These are phyloP conservation scores for Drosophila suzukii DNA, from an alignment of 1,140 invertebrate species.

Conservation along the genomic window DNA sequence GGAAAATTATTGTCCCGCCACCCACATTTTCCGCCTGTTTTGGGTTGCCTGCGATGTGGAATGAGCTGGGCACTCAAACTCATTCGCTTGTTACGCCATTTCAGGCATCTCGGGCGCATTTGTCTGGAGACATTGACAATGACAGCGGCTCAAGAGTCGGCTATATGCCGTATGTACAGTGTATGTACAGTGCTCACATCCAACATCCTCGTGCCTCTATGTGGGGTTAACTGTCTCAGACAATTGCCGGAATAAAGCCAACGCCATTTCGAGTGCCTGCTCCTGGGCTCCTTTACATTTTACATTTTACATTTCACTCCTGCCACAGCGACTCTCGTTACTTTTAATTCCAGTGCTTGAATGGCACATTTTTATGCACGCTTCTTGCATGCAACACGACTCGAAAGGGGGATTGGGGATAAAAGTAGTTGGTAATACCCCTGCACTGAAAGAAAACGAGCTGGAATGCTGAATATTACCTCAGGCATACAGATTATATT, in stretches of 20 bases:
- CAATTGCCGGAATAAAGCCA: slow-evolving; percentile 68
- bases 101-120: slow-evolving; percentile 48
- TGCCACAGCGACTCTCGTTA: slow-evolving; percentile 16
- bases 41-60: neutral
- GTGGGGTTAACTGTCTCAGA: slow-evolving; percentile 49
- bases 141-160: slow-evolving; percentile 46
- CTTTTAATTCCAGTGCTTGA: slow-evolving; percentile 60
- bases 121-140: slow-evolving; percentile 69
- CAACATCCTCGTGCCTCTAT: slow-evolving; percentile 1
- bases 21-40: slow-evolving; percentile 3
- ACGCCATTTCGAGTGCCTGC: slow-evolving; percentile 62
- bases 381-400: slow-evolving; percentile 37
- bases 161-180: slow-evolving; percentile 1
- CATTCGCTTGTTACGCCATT: slow-evolving; percentile 41
- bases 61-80: slow-evolving; percentile 2
- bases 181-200: no score
- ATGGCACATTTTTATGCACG: slow-evolving; percentile 63
- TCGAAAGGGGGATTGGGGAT: slow-evolving; percentile 1
- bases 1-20: slow-evolving; percentile 54
- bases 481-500: no score
- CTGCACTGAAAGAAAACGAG: slow-evolving; percentile 5
- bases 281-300: neutral
- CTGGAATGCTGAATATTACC: no score
- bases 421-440: slow-evolving; percentile 1
- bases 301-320: neutral